Evolutionary conservation across 2,113 vertebrate species (phyloP).

Genomic region (Gulo gulo): DNA sequence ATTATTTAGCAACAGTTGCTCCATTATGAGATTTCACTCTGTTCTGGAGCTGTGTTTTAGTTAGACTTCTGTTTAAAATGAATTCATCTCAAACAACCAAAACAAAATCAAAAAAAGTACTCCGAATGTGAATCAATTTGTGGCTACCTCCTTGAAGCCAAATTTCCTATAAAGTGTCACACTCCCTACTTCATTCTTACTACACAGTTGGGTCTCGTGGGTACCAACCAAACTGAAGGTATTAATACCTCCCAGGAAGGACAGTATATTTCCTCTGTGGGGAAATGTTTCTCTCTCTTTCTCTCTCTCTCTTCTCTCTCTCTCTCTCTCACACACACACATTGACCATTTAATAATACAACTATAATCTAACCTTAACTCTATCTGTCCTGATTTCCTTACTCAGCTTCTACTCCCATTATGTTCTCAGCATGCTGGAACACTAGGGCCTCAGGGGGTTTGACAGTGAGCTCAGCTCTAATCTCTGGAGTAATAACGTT

Average conservation of each 20-base stretch:
- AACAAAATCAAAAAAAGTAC: not conserved
- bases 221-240: not conserved
- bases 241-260: not conserved
- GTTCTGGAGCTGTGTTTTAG: not conserved
- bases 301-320: not conserved
- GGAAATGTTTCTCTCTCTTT: not conserved
- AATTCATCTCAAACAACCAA: not conserved
- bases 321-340: not conserved
- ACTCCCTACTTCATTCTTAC: not conserved
- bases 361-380: not conserved
- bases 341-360: not conserved
- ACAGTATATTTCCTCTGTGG: not conserved
- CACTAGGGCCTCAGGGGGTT: not conserved
- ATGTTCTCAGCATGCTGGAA: not conserved
- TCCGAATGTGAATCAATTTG: not conserved
- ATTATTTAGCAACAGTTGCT: conserved; percentile 10
- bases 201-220: not conserved
- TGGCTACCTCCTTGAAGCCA: not conserved
- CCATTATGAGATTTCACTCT: not conserved
- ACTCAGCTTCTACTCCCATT: not conserved
- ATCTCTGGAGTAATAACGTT: not conserved
- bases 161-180: not conserved
- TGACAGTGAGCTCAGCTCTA: not conserved
- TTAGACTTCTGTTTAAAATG: conserved; percentile 4
- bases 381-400: not conserved